These are phyloP conservation scores for Heterohyrax brucei DNA, from an alignment of 2,797 vertebrate genomes.

Conservation along the genomic window DNA sequence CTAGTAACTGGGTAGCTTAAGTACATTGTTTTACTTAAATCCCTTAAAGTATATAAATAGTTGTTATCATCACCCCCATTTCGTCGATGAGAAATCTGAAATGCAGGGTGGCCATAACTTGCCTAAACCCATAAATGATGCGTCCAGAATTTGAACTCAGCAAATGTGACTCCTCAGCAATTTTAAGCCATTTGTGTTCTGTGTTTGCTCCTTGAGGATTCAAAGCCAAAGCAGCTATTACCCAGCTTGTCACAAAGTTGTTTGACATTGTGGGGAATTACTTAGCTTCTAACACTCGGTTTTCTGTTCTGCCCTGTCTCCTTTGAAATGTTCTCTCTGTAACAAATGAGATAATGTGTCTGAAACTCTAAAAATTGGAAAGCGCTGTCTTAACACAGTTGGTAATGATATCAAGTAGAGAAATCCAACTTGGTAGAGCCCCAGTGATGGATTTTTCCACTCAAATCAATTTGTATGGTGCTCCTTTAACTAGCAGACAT, in stretches of 20 bases:
- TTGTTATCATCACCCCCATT: background rate
- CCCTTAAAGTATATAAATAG: background rate
- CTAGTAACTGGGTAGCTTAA: background rate
- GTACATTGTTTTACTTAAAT: slow-evolving; percentile 41
- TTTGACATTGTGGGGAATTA: slow-evolving; percentile 10
- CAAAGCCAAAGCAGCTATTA: background rate
- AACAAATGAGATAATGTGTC: slow-evolving; percentile 66
- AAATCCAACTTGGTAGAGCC: slow-evolving; percentile 61
- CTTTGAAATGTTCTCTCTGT: background rate
- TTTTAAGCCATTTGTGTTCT: slow-evolving; percentile 43
- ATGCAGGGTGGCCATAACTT: slow-evolving; percentile 21
- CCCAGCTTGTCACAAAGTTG: background rate
- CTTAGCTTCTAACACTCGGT: background rate
- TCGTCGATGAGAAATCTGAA: slow-evolving; percentile 16
- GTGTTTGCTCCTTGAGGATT: slow-evolving; percentile 31
- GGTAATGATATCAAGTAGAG: slow-evolving; percentile 51
- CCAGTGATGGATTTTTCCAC: slow-evolving; percentile 63
- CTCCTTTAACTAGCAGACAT: slow-evolving; percentile 31
- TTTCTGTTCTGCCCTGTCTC: slow-evolving; percentile 18
- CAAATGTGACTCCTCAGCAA: background rate
- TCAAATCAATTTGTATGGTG: slow-evolving; percentile 28
- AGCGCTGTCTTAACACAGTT: slow-evolving; percentile 55
- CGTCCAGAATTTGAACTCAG: slow-evolving; percentile 41
- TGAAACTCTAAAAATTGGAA: slow-evolving; percentile 73
- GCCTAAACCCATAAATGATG: background rate